phyloP scores from a whole-genome alignment of 2,888 invertebrate genomes.

The Clusia tigrina region DNA sequence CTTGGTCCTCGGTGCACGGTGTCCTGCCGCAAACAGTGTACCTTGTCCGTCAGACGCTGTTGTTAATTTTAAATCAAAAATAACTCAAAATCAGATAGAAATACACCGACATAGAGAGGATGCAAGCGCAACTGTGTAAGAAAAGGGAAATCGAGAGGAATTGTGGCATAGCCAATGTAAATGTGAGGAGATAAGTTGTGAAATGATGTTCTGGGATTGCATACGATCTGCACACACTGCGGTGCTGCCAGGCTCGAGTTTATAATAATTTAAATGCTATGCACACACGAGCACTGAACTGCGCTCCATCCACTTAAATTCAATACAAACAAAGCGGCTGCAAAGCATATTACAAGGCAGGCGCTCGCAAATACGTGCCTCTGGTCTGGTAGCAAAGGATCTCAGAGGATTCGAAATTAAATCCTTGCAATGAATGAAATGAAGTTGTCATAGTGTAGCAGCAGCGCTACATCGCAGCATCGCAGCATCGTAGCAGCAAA shows the following conservation, averaged over 20 bases:
- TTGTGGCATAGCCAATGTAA: neutral
- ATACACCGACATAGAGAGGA: neutral
- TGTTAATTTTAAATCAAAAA: slow-evolving; percentile 13
- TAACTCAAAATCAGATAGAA: slow-evolving; percentile 16
- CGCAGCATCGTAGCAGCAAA: neutral
- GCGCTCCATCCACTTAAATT: neutral
- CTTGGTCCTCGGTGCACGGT: neutral
- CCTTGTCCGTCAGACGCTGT: neutral
- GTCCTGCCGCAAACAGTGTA: slow-evolving; percentile 9
- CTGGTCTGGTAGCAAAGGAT: slow-evolving; percentile 21
- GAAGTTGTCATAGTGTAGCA: slow-evolving; percentile 11
- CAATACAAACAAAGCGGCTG: neutral
- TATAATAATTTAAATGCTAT: slow-evolving; percentile 60
- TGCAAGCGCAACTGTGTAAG: neutral
- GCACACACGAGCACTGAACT: slow-evolving; percentile 53
- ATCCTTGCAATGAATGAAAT: slow-evolving; percentile 22
- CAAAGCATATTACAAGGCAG: slow-evolving; percentile 42
- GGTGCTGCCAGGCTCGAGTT: slow-evolving; percentile 41
- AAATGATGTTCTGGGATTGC: neutral
- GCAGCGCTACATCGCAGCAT: neutral
- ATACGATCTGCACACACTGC: neutral
- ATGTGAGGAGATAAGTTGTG: neutral
- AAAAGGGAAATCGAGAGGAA: neutral
- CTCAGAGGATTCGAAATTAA: slow-evolving; percentile 23
- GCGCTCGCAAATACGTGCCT: slow-evolving; percentile 28